Evolutionary conservation across 2,797 vertebrate genomes (phyloP).

Genomic region (Apogon talboti): DNA sequence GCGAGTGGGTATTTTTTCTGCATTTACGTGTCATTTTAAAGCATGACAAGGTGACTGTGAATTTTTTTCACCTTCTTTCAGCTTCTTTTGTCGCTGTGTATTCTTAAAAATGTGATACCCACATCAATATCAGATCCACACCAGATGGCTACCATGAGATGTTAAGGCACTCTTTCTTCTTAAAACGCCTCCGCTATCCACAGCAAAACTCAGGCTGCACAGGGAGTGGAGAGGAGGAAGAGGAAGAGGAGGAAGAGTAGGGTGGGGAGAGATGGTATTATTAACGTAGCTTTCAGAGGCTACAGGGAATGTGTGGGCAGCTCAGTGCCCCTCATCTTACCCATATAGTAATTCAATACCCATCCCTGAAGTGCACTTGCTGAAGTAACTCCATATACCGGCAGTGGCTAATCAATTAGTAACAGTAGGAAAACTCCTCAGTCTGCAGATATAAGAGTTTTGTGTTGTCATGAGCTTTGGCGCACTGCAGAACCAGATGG

Average conservation of each 20-base stretch:
- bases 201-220: slow-evolving; percentile 44
- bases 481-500: slow-evolving; percentile 46
- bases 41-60: background rate
- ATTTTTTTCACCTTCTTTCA: background rate
- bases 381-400: slow-evolving; percentile 55
- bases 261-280: background rate
- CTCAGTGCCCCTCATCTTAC: slow-evolving; percentile 35
- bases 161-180: slow-evolving; percentile 31
- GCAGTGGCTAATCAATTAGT: slow-evolving; percentile 60
- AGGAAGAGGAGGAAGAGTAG: slow-evolving; percentile 7
- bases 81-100: background rate
- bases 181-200: slow-evolving; percentile 33
- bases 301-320: slow-evolving; percentile 32
- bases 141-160: slow-evolving; percentile 39
- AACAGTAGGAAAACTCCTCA: slow-evolving; percentile 44
- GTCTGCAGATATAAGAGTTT: slow-evolving; percentile 30
- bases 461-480: slow-evolving; percentile 28
- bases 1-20: background rate
- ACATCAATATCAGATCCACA: slow-evolving; percentile 15
- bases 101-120: background rate
- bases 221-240: slow-evolving; percentile 13
- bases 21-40: slow-evolving; percentile 4
- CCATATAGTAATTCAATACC: slow-evolving; percentile 39
- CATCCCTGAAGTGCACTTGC: slow-evolving; percentile 21
- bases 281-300: slow-evolving; percentile 11